Base-by-base conservation (phyloP, 2,797 vertebrate species). In the Phoeniculus purpureus region DNA sequence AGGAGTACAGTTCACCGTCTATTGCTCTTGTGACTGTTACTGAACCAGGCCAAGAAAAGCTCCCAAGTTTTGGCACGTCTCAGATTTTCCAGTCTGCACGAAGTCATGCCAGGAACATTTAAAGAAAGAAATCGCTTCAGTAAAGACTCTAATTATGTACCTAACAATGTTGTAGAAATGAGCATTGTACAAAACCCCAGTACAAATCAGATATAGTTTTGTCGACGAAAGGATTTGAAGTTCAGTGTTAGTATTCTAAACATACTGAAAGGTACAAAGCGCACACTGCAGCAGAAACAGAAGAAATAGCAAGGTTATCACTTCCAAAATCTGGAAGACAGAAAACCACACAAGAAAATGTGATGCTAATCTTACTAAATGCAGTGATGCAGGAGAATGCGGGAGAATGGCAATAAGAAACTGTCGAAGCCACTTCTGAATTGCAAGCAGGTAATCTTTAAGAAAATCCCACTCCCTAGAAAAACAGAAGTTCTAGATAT, bases 41-140 rank as follows among this genome's bases (percentile, higher is more conserved):
- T 85, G 91, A 93, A 74, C 64, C 1, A 3, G 77, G 94, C 94
- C 92, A 95, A 95, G 89, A 94, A 96, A 95, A 96, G 81, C 94
- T 95, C 93, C 92, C 81, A 72, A 60, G 66, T 84, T 94, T 94
- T 96, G 95, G 95, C 95, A 95, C 2, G 70, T 47, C 87, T 94
- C 94, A 92, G 68, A 95, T 94, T 95, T 96, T 96, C 90, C 94
- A 94, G 96, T 94, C 92, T 94, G 88, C 90, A 86, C 58, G 87
- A 93, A 95, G 85, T 92, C 91, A 83, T 79, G 87, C 94, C 95
- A 96, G 91, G 96, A 94, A 94, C 95, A 92, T 94, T 95, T 80
- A 93, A 85, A 84, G 90, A 95, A 95, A 82, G 61, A 74, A 76
- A 87, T 87, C 82, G 73, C 91, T 94, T 94, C 92, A 77, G 92